A percentile compares a stretch with the other conserved stretches of the same genome.
Conservation (phyloP, 2,888 invertebrate species). For the Nephrotoma flavescens region DNA sequence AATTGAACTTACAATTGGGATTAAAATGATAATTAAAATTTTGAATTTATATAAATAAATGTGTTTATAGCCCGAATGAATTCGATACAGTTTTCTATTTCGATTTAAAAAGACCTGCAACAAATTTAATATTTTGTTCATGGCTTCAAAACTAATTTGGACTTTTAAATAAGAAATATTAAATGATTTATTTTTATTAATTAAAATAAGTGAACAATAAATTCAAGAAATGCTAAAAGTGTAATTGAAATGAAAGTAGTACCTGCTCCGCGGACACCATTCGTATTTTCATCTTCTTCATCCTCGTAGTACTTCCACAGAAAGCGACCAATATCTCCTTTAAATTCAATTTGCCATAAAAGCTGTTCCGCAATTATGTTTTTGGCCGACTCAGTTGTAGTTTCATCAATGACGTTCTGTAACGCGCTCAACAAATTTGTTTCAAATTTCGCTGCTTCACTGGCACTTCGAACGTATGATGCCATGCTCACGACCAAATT, state of each 20-base stretch:
- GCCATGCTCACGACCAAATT: not conserved
- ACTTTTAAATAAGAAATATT: too few relatives aligned
- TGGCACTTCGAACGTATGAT: not conserved
- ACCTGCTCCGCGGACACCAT: not conserved
- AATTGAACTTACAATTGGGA: not conserved
- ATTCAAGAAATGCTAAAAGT: not conserved
- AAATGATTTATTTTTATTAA: not conserved
- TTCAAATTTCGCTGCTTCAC: not conserved
- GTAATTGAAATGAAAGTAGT: not conserved
- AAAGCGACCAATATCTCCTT: not conserved
- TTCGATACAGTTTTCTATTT: too few relatives aligned
- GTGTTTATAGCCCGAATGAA: too few relatives aligned
- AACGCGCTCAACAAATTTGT: not conserved
- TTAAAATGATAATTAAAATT: too few relatives aligned
- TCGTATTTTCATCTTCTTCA: not conserved
- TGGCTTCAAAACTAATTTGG: too few relatives aligned
- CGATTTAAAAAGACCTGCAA: too few relatives aligned
- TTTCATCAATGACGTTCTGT: not conserved
- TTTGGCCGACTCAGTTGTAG: not conserved
- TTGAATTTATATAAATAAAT: too few relatives aligned
- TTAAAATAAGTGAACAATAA: not conserved
- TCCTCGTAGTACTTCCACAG: not conserved
- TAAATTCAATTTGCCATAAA: not conserved
- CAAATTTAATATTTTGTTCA: too few relatives aligned
- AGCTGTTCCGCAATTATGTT: not conserved